Conservation (phyloP, 1,140 invertebrate species). For the Drosophila aff. region DNA sequence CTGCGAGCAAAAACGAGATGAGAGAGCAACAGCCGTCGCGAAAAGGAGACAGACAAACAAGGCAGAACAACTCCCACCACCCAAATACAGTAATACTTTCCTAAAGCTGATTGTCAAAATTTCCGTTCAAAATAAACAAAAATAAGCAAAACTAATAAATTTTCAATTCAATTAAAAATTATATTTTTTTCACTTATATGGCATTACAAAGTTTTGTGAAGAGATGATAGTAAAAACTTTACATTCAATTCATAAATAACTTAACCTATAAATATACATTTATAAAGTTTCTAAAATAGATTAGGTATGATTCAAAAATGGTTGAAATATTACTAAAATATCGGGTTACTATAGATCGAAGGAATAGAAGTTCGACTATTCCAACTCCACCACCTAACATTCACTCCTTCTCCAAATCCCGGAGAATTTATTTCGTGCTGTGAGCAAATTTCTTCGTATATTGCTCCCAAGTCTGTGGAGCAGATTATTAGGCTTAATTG, state of each 20-base stretch:
- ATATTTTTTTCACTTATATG: too few species aligned
- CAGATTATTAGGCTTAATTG: conserved; percentile 61
- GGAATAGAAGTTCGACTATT: background rate
- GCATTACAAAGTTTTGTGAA: too few species aligned
- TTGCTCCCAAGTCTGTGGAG: conserved; percentile 7
- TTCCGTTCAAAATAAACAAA: too few species aligned
- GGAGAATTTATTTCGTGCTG: conserved; percentile 18
- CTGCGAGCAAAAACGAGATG: conserved; percentile 19
- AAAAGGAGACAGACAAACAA: conserved; percentile 15
- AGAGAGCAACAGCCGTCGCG: conserved; percentile 19
- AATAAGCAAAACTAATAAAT: too few species aligned
- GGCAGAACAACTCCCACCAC: conserved; percentile 18
- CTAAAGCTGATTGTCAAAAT: background rate
- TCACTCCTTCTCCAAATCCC: background rate
- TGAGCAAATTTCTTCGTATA: conserved; percentile 27
- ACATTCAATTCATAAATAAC: too few species aligned
- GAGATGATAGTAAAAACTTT: too few species aligned
- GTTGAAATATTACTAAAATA: too few species aligned
- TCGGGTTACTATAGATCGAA: background rate
- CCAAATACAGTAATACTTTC: conserved; percentile 10
- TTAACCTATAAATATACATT: too few species aligned
- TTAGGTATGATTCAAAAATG: too few species aligned
- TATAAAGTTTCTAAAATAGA: too few species aligned
- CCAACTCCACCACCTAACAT: background rate
- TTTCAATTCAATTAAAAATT: background rate